Evolutionary conservation across 2,113 vertebrate species (phyloP), one percentile per base, ranked within the genome.

Genomic region (Cyprinodon tularosa): DNA sequence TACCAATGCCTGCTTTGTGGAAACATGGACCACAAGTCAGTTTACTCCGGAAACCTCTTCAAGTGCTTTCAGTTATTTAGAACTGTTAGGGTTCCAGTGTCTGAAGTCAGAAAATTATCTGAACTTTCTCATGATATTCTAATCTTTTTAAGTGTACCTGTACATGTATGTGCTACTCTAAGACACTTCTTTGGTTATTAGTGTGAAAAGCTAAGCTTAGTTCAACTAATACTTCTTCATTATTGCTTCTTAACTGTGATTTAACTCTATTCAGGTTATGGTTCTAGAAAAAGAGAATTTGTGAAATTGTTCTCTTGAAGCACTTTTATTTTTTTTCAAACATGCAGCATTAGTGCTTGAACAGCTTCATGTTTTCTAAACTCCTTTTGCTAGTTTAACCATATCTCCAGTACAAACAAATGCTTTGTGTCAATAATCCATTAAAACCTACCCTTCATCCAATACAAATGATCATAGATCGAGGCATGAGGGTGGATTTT

Each of bases 321-420:
- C 62, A 76, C 81, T 81, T 63, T 14, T 64, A 76, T 36, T 70
- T 44, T 72, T 72, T 36, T 37, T 68, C 45, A 70, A 80, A 73
- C 63, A 29, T 9, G 1, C 0, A 77, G 57, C 68, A 73, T 78
- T 29, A 76, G 75, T 86, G 72, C 72, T 73, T 42, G 20, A 36
- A 63, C 38, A 50, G 15, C 48, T 50, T 50, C 48, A 15, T 45
- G 20, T 75, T 71, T 47, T 66, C 45, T 14, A 2, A 29, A 29
- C 15, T 29, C 17, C 2, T 6, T 62, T 74, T 11, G 3, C 64
- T 67, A 77, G 80, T 76, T 72, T 3, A 67, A 78, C 59, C 50
- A 3, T 38, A 15, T 63, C n/a, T 72, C 37, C 64, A 74, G 66
- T 69, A 80, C 71, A 84, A 78, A 57, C 81, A 87, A 50, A 76